Evolutionary conservation across 2,113 vertebrate genomes (phyloP).

Genomic region (Neomonachus schauinslandi): DNA sequence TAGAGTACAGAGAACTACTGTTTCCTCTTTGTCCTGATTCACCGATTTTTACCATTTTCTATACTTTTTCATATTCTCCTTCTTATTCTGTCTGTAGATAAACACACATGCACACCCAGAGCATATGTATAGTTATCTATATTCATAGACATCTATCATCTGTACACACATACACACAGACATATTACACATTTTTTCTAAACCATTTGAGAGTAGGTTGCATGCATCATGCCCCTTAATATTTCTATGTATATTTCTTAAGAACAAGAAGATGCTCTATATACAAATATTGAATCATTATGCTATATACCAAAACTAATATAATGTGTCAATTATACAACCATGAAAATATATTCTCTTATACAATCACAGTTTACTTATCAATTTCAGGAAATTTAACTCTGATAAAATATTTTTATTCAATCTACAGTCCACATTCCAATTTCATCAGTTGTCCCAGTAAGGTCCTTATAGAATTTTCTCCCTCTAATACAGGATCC

Average conservation of each 20-base stretch:
- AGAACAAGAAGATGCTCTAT: background rate
- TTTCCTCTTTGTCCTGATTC: background rate
- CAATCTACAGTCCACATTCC: background rate
- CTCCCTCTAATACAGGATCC: background rate
- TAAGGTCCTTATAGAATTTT: background rate
- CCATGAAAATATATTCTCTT: background rate
- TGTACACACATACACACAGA: background rate
- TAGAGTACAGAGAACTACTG: background rate
- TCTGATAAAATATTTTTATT: slow-evolving; percentile 16
- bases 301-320: background rate
- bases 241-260: slow-evolving; percentile 5
- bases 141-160: background rate
- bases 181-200: background rate
- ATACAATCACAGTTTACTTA: background rate
- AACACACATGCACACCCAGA: background rate
- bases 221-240: background rate
- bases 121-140: background rate
- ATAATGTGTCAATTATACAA: background rate
- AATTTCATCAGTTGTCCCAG: slow-evolving; percentile 12
- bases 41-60: background rate
- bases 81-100: background rate
- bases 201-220: background rate
- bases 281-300: background rate
- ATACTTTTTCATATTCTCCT: background rate
- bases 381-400: slow-evolving; percentile 47